phyloP scores from a whole-genome alignment of 2,113 vertebrate genomes.

The Bostrychus sinensis region DNA sequence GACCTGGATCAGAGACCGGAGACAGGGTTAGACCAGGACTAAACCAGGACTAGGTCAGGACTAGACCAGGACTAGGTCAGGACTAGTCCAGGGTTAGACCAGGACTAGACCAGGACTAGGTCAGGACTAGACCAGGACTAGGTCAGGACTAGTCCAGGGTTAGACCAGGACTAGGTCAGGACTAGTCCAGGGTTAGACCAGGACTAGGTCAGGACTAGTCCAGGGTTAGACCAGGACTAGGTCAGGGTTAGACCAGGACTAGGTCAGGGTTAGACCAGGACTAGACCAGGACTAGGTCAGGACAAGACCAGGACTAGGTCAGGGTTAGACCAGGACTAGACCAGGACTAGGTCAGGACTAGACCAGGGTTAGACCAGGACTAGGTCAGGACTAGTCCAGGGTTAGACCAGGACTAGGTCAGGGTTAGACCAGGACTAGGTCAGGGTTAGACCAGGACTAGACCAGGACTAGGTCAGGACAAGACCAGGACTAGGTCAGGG shows the following conservation, averaged over 20 bases:
- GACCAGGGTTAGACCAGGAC: background rate
- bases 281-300: background rate
- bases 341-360: background rate
- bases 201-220: background rate
- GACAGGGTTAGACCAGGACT: background rate
- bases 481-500: background rate
- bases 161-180: background rate
- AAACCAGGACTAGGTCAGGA: background rate
- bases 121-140: background rate
- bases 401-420: slow-evolving; percentile 26
- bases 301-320: background rate
- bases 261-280: too few relatives aligned
- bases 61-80: background rate
- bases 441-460: background rate
- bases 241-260: background rate
- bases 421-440: background rate
- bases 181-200: background rate
- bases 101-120: background rate
- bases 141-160: slow-evolving; percentile 1
- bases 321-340: background rate
- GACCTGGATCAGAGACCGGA: slow-evolving; percentile 17
- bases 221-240: background rate
- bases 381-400: background rate
- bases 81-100: background rate
- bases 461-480: background rate